Percentiles rank a stretch among this genome's conserved stretches.
Conservation (phyloP, 2,888 invertebrate species). For the Perithous albicinctus region DNA sequence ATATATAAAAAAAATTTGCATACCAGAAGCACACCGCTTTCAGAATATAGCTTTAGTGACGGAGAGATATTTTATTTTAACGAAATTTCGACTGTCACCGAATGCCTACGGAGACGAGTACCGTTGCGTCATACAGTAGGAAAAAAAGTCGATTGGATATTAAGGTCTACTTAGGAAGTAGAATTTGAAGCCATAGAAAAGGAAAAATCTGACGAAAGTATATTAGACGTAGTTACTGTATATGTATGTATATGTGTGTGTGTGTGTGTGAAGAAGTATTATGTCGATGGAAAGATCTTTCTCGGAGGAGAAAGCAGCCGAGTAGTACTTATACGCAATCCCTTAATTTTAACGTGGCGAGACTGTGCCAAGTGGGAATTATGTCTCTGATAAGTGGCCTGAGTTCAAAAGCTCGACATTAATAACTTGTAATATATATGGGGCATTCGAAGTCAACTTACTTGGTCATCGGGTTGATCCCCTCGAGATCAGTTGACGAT, state of each 20-base stretch:
- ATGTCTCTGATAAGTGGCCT: neutral
- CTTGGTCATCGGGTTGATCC: too few species aligned
- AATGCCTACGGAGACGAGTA: neutral
- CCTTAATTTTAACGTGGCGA: slow-evolving; percentile 24
- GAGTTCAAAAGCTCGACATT: slow-evolving; percentile 31
- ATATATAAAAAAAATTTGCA: neutral
- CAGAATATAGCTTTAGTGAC: neutral
- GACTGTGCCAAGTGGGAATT: slow-evolving; percentile 44
- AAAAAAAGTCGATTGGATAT: slow-evolving; percentile 20
- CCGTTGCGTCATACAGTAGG: neutral
- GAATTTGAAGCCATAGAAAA: too few species aligned
- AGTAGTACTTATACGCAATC: slow-evolving; percentile 38
- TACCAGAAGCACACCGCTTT: neutral
- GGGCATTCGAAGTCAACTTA: too few species aligned
- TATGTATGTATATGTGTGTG: too few species aligned
- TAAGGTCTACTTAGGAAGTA: too few species aligned
- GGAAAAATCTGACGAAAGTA: neutral
- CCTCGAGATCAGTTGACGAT: too few species aligned
- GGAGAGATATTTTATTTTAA: neutral
- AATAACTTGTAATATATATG: neutral
- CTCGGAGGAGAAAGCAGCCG: slow-evolving; percentile 8
- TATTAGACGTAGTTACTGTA: slow-evolving; percentile 13
- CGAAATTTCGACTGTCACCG: slow-evolving; percentile 2
- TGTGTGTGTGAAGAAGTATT: slow-evolving; percentile 38
- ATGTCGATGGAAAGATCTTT: slow-evolving; percentile 20